Conservation (phyloP, 1,140 invertebrate genomes). For the Portunus trituberculatus region DNA sequence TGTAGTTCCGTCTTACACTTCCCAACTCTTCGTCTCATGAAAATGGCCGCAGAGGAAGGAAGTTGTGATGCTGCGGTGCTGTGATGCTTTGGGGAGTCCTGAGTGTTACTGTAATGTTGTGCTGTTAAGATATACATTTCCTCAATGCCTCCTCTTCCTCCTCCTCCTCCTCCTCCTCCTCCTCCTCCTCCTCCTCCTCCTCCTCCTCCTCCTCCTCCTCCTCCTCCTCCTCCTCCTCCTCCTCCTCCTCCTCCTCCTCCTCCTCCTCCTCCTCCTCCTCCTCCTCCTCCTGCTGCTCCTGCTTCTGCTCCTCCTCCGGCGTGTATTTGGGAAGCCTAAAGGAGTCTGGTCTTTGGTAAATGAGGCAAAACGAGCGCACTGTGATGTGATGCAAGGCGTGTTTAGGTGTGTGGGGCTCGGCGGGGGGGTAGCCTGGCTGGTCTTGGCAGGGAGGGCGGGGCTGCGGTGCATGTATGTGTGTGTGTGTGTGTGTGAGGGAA, state of each 20-base stretch:
- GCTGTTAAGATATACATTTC: too few species aligned
- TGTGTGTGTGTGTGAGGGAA: neutral
- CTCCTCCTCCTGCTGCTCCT: neutral
- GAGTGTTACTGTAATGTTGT: too few species aligned
- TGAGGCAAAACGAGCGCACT: neutral
- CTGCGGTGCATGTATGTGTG: neutral
- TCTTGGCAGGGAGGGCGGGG: too few species aligned
- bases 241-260: too few species aligned
- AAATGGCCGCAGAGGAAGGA: too few species aligned
- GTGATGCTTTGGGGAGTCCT: too few species aligned
- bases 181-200: neutral
- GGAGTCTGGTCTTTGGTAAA: constrained; percentile 7
- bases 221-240: neutral
- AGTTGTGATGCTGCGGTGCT: too few species aligned
- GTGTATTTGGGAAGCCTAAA: neutral
- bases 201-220: neutral
- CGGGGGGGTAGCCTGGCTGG: too few species aligned
- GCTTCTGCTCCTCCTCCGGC: neutral
- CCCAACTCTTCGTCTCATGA: too few species aligned
- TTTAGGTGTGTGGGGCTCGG: neutral
- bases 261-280: neutral
- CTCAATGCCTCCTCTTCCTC: too few species aligned
- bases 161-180: too few species aligned
- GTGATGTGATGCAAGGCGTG: neutral
- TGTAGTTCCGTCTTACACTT: too few species aligned